phyloP scores from a whole-genome alignment of 2,888 invertebrate genomes.

The Patella caerulea region DNA sequence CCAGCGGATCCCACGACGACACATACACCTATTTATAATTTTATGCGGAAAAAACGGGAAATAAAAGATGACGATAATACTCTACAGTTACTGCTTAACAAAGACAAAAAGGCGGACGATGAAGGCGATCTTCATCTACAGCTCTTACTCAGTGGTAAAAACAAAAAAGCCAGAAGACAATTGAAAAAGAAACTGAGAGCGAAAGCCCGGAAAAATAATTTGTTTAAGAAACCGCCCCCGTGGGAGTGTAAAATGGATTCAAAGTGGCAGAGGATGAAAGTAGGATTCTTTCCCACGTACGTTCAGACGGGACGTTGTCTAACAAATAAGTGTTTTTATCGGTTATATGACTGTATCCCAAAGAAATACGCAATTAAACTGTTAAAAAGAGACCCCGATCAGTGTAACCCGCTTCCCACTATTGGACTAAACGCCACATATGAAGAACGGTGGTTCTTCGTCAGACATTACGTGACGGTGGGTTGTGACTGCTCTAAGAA shows the following conservation, averaged over 20 bases:
- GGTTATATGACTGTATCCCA: slow-evolving; percentile 61
- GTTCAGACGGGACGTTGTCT: slow-evolving; percentile 56
- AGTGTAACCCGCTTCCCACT: slow-evolving; percentile 62
- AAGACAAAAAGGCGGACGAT: slow-evolving; percentile 19
- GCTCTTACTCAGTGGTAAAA: slow-evolving; percentile 25
- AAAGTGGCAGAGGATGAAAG: slow-evolving; percentile 47
- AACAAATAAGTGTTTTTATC: slow-evolving; percentile 60
- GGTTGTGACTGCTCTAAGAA: slow-evolving; percentile 57
- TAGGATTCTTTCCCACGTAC: slow-evolving; percentile 58
- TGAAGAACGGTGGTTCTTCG: slow-evolving; percentile 60
- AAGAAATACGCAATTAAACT: slow-evolving; percentile 60
- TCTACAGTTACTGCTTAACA: not conserved
- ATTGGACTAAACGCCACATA: slow-evolving; percentile 52
- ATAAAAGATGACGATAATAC: slow-evolving; percentile 13
- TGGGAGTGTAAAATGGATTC: slow-evolving; percentile 60
- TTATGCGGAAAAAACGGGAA: slow-evolving; percentile 8
- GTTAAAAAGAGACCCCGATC: slow-evolving; percentile 56
- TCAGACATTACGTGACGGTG: slow-evolving; percentile 51
- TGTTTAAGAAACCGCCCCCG: slow-evolving; percentile 47
- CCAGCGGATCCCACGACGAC: slow-evolving; percentile 1
- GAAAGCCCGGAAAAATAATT: slow-evolving; percentile 33
- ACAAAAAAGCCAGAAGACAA: slow-evolving; percentile 30
- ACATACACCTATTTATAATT: not conserved
- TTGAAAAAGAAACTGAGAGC: slow-evolving; percentile 33
- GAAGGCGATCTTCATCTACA: slow-evolving; percentile 23